Evolutionary conservation across 2,888 invertebrate genomes (phyloP).

Genomic region (Lasioglossum leucozonium): DNA sequence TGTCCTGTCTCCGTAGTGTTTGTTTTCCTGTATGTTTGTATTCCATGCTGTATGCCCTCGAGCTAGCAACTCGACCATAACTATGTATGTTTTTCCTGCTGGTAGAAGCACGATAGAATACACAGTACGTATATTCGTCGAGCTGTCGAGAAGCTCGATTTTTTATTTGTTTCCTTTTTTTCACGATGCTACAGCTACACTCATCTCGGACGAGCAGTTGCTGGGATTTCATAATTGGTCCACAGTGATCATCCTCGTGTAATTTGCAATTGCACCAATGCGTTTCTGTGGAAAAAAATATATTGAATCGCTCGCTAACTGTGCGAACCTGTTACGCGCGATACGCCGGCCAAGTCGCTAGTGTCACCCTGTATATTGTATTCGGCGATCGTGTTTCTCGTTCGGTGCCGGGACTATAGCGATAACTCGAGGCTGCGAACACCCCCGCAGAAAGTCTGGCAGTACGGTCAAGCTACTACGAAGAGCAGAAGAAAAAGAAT

Average conservation of each 20-base stretch:
- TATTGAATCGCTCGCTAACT: too few relatives aligned
- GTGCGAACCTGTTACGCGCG: too few relatives aligned
- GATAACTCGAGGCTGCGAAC: slow-evolving; percentile 38
- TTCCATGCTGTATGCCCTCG: too few relatives aligned
- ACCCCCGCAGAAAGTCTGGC: slow-evolving; percentile 56
- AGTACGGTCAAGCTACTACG: slow-evolving; percentile 3
- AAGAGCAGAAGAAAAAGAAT: slow-evolving; percentile 5
- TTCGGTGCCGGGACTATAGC: slow-evolving; percentile 7
- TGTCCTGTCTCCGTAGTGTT: not conserved
- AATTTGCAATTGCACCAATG: too few relatives aligned
- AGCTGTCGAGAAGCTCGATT: too few relatives aligned
- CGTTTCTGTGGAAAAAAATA: too few relatives aligned
- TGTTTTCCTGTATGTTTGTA: too few relatives aligned
- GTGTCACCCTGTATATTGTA: not conserved
- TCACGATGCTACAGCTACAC: too few relatives aligned
- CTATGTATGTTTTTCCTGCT: not conserved
- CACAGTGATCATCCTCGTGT: too few relatives aligned
- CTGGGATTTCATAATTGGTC: too few relatives aligned
- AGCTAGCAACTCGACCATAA: not conserved
- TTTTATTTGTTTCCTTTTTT: too few relatives aligned
- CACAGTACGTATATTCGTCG: not conserved
- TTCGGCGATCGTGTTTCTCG: not conserved
- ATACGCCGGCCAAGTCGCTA: not conserved
- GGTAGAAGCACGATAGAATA: not conserved
- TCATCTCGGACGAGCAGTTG: too few relatives aligned